Evolutionary conservation across 2,113 vertebrate species (phyloP), one percentile per base, ranked within the genome.

Genomic region (Pterocles burchelli): DNA sequence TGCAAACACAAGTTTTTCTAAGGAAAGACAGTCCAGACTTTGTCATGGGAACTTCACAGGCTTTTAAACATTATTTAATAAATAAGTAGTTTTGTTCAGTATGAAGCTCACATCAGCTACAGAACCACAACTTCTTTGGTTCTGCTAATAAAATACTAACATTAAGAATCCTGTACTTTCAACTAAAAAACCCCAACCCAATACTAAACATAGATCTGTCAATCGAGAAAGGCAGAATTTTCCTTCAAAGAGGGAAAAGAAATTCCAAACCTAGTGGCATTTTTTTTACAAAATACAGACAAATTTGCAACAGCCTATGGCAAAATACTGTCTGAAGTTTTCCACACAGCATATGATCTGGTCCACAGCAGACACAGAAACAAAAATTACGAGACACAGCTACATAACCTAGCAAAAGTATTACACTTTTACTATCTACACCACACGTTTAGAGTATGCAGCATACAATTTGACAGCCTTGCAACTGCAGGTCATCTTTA

Each of bases 401-500:
- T 26, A 72, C 11, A 26, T 46, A 71, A 62, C 24, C 48, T 38
- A 72, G 24, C 24, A 59, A 6, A 82, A 77, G 11, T 45, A 74
- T 66, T 34, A 36, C 11, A 71, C 13, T 20, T 71, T 86, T 58
- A 67, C 33, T 59, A 59, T 2, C 57, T 59, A 68, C 17, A 7
- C 9, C 25, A 46, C n/a, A 66, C 61, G 62, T 93, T 75, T 36
- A 66, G 17, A 74, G 14, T 41, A 73, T 41, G 62, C 36, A 65
- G 68, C 73, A 66, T 13, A 19, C 45, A 68, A 90, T 82, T 54
- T 78, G 63, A 90, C 77, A 96, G 67, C 55, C 58, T 43, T 79
- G 71, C 85, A 91, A 90, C 75, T 55, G 33, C 80, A 85, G 82
- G 67, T 90, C 93, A 93, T 73, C 88, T 94, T 89, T 93, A 96